Percentiles rank a stretch among this genome's conserved stretches.
phyloP scores from a whole-genome alignment of 2,797 vertebrate genomes.

The Oreortyx pictus region DNA sequence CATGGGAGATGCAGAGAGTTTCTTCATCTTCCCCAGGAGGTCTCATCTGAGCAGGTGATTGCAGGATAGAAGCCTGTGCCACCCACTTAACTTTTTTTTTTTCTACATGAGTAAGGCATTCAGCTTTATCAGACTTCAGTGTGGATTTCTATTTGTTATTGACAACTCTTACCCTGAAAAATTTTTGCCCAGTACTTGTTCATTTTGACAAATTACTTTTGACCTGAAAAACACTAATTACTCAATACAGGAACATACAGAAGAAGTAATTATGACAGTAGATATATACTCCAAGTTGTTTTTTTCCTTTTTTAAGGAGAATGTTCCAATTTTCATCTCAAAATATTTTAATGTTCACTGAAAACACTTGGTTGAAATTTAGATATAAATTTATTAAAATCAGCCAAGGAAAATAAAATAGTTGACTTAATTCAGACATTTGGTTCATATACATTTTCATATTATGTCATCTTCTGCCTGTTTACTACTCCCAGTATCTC shows the following conservation, averaged over 20 bases:
- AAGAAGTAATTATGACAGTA: background rate
- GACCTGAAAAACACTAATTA: background rate
- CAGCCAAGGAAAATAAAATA: background rate
- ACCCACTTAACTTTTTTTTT: background rate
- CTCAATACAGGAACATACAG: background rate
- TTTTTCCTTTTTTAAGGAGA: background rate
- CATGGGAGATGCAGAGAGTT: fast-evolving
- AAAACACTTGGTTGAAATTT: background rate
- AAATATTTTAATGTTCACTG: background rate
- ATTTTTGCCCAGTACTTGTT: background rate
- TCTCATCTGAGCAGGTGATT: background rate
- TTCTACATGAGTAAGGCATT: background rate
- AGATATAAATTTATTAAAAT: background rate
- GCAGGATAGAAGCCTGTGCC: background rate
- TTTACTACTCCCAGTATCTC: background rate
- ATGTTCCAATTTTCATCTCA: background rate
- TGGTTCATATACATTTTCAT: background rate
- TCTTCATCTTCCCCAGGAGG: background rate
- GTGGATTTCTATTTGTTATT: background rate
- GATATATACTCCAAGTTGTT: background rate
- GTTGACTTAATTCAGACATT: background rate
- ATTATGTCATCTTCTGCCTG: background rate
- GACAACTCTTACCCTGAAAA: too few relatives aligned
- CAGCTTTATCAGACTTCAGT: background rate
- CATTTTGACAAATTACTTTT: background rate